Evolutionary conservation across 2,113 vertebrate species (phyloP).

Genomic region (Phoxinus phoxinus): DNA sequence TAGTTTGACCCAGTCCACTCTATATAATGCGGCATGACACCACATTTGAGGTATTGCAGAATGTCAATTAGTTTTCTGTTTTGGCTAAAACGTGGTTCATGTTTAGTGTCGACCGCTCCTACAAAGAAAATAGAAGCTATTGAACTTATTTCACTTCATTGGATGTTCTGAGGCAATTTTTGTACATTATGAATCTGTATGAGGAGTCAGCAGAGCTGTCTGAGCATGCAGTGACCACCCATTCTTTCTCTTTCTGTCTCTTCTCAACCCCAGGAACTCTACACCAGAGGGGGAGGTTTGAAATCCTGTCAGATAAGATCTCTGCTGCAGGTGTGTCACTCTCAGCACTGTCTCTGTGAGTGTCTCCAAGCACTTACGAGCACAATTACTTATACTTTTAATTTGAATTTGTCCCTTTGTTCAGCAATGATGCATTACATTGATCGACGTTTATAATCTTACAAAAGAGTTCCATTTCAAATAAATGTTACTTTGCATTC

Average conservation of each 20-base stretch:
- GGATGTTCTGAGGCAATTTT: not conserved
- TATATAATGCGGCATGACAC: not conserved
- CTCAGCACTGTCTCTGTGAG: not conserved
- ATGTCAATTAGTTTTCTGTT: not conserved
- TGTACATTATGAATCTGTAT: slow-evolving; percentile 1
- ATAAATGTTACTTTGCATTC: not conserved
- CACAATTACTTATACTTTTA: not conserved
- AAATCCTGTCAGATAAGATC: slow-evolving; percentile 45
- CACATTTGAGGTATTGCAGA: not conserved
- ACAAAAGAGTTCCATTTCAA: not conserved
- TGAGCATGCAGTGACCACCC: slow-evolving; percentile 39
- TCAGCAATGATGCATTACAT: not conserved
- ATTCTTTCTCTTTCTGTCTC: slow-evolving; percentile 42
- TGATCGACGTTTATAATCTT: not conserved
- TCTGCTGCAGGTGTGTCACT: not conserved
- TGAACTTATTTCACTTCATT: not conserved
- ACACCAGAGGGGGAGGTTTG: slow-evolving; percentile 34
- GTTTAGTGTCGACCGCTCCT: not conserved
- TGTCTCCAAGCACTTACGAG: not conserved
- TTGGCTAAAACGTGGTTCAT: not conserved
- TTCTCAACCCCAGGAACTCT: slow-evolving; percentile 50
- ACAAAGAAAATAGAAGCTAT: not conserved
- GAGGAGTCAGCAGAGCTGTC: slow-evolving; percentile 46
- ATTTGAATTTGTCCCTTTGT: not conserved
- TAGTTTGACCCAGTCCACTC: not conserved